A percentile compares a stretch with the other conserved stretches of the same genome.
Evolutionary conservation across 2,797 vertebrate species (phyloP).

Genomic region (Melanotaenia trifasciata): DNA sequence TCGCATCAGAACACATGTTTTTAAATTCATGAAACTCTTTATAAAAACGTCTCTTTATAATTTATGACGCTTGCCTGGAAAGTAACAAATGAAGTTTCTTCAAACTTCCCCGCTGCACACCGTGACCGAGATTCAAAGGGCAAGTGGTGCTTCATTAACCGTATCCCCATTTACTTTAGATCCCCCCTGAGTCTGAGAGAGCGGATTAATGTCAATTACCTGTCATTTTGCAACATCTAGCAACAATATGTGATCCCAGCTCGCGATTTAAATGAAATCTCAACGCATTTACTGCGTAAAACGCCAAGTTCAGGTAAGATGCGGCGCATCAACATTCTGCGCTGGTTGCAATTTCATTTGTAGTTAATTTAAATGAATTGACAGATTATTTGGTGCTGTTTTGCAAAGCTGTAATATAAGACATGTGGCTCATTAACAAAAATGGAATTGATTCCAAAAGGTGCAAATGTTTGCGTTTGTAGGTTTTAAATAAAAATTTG

Average conservation of each 20-base stretch:
- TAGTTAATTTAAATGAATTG: not conserved
- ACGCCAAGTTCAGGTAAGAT: not conserved
- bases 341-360: not conserved
- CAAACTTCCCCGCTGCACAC: conserved; percentile 72
- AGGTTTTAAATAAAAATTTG: not conserved
- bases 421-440: not conserved
- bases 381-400: not conserved
- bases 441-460: not conserved
- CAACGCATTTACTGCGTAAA: not conserved
- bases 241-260: conserved; percentile 42
- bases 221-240: conserved; percentile 74
- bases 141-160: conserved; percentile 83
- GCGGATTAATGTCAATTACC: conserved; percentile 81
- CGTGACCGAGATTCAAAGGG: conserved; percentile 77
- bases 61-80: conserved; percentile 32
- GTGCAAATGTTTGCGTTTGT: not conserved
- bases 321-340: not conserved
- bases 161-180: conserved; percentile 74
- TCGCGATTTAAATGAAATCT: conserved; percentile 7
- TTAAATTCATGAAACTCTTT: not conserved
- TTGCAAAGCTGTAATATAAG: not conserved
- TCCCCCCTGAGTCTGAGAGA: conserved; percentile 73
- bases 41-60: not conserved
- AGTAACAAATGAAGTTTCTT: conserved; percentile 63
- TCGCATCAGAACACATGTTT: not conserved